Percentiles rank a stretch among this genome's conserved stretches.
Evolutionary conservation across 1,140 invertebrate species (phyloP).

Genomic region (Heliconius hewitsoni): DNA sequence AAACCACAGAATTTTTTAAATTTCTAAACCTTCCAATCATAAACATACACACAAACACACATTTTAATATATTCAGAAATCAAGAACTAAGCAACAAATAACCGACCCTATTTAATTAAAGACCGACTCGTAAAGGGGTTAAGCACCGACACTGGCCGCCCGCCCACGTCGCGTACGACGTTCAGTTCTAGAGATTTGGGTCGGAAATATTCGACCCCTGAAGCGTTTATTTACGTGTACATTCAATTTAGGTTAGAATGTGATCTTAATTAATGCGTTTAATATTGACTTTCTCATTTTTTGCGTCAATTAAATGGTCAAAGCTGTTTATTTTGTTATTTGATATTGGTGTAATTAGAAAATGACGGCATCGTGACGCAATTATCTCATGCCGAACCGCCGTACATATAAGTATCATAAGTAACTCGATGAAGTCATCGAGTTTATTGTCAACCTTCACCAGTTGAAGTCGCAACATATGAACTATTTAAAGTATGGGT

Average conservation of each 20-base stretch:
- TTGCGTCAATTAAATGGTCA: not conserved
- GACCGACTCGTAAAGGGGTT: constrained; percentile 12
- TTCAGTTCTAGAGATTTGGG: constrained; percentile 23
- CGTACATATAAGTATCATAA: too few relatives aligned
- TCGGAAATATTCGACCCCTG: constrained; percentile 14
- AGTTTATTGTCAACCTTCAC: too few relatives aligned
- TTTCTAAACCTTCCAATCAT: not conserved
- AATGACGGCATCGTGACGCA: not conserved
- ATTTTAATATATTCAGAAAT: not conserved
- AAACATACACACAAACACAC: not conserved
- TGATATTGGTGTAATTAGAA: not conserved
- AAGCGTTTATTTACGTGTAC: constrained; percentile 16
- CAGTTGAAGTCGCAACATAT: too few relatives aligned
- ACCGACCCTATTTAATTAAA: constrained; percentile 18
- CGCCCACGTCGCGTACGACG: not conserved
- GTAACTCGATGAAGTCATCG: too few relatives aligned
- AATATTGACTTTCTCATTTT: not conserved
- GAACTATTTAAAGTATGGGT: not conserved
- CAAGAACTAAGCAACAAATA: constrained; percentile 15
- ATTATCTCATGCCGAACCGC: too few relatives aligned
- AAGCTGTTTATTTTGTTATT: not conserved
- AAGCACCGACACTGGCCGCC: constrained; percentile 6
- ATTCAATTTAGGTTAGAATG: constrained; percentile 3
- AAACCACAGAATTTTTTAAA: not conserved
- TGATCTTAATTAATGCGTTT: not conserved